These are phyloP conservation scores for Oriolus oriolus DNA, from an alignment of 2,113 vertebrate species.

Conservation along the genomic window DNA sequence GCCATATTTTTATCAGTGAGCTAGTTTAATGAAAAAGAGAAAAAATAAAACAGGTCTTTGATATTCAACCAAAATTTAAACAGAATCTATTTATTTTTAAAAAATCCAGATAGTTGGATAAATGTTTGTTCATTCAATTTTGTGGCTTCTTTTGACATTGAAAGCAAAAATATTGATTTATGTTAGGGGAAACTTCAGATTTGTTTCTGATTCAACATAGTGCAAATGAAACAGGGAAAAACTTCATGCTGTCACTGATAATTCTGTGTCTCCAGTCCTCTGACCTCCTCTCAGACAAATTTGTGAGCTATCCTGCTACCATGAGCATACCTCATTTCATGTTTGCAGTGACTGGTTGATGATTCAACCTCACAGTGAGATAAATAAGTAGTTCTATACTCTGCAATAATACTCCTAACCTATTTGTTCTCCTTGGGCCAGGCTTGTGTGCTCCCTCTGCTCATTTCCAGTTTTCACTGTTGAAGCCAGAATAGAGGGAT, in stretches of 20 bases:
- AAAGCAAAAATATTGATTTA: background rate
- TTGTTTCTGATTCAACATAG: background rate
- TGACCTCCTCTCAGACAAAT: background rate
- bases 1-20: background rate
- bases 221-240: background rate
- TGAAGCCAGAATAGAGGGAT: background rate
- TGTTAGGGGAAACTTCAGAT: background rate
- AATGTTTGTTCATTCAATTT: background rate
- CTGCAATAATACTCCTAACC: background rate
- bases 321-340: accelerated
- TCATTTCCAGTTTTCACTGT: background rate
- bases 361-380: background rate
- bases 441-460: background rate
- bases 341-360: background rate
- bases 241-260: accelerated
- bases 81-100: background rate
- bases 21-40: background rate
- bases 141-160: background rate
- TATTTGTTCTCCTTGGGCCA: background rate
- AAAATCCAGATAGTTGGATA: background rate
- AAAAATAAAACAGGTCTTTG: background rate
- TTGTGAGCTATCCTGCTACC: background rate
- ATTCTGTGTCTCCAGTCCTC: background rate
- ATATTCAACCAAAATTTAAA: background rate
- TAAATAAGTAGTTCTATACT: background rate